Evolutionary conservation across 1,140 invertebrate species (phyloP), one percentile per base, ranked within the genome.

Genomic region (Cephus cinctus): DNA sequence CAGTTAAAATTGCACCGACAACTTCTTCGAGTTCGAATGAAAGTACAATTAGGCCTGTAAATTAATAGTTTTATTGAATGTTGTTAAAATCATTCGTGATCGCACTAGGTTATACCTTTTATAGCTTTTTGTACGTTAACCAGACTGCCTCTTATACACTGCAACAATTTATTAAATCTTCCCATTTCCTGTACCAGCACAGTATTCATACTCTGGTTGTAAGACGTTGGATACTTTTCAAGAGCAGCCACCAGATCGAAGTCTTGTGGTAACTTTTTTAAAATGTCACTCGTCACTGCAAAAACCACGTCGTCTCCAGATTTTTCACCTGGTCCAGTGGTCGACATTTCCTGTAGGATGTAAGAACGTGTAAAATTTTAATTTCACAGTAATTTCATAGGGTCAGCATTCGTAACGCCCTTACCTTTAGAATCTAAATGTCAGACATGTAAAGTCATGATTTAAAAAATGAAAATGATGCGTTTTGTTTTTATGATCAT

Each of bases 111-210:
- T n/a, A n/a, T 56, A 85, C 93, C 93, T 85, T 94, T 91, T 40
- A 96, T 90, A 6, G 92, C 94, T 57, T 91, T 91, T 48, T 86
- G 82, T n/a, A 96, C 81, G 47, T 91, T 89, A 8, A 80, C 77
- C 2, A 95, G 78, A 71, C 89, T 95, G 4, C 62, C 79, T 45
- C 88, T 74, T 16, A 98, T 89, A 5, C 83, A 82, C 6, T 57
- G 65, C 0, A 95, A 78, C 0, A 98, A 78, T 48, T 83, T 86
- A 60, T 96, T 96, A 56, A 94, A 98, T 41, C 93, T 73, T 5
- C 85, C 88, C 84, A 95, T 94, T 79, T 96, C 94, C 78, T 98
- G 94, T 1, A 96, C 88, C 21, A 96, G 76, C 2, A 96, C 93
- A 5, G 92, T 94, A 64, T 94, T 94, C 89, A 94, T 92, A 50